These are phyloP conservation scores for Isotomurus palustris DNA, from an alignment of 2,888 invertebrate genomes.

Conservation along the genomic window DNA sequence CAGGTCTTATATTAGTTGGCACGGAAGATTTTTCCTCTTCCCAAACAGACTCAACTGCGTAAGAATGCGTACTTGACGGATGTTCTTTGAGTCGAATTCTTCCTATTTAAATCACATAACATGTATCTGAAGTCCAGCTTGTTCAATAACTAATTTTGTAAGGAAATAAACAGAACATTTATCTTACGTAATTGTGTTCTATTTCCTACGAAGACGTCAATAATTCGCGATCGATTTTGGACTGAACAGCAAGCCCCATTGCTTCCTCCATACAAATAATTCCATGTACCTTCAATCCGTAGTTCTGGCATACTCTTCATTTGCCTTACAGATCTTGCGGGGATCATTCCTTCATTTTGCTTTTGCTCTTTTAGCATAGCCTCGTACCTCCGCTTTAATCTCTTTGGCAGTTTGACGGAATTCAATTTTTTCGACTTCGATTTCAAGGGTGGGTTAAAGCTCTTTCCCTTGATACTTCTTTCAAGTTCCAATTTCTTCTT, in stretches of 20 bases:
- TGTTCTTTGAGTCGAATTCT: constrained; percentile 12
- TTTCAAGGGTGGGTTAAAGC: neutral
- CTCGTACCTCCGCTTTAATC: too few species aligned
- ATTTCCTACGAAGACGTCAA: constrained; percentile 26
- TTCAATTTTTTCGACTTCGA: neutral
- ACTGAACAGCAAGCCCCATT: constrained; percentile 36
- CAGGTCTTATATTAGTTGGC: constrained; percentile 5
- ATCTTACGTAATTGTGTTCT: constrained; percentile 37
- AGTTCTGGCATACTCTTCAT: constrained; percentile 29
- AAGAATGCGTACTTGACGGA: constrained; percentile 25
- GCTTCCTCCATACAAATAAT: constrained; percentile 31
- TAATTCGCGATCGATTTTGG: neutral
- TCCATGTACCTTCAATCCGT: constrained; percentile 39
- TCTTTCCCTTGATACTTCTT: neutral
- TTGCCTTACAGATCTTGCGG: too few species aligned
- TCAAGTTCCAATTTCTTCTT: neutral
- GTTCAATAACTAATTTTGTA: too few species aligned
- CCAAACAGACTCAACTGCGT: constrained; percentile 28
- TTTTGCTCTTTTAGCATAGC: too few species aligned
- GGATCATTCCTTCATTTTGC: too few species aligned
- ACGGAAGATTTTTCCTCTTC: constrained; percentile 26
- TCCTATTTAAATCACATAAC: constrained; percentile 30
- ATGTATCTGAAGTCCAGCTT: too few species aligned
- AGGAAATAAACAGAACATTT: too few species aligned
- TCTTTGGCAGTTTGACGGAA: too few species aligned